Conservation (phyloP, 2,113 vertebrate genomes). For the Rhadina sibilatrix region DNA sequence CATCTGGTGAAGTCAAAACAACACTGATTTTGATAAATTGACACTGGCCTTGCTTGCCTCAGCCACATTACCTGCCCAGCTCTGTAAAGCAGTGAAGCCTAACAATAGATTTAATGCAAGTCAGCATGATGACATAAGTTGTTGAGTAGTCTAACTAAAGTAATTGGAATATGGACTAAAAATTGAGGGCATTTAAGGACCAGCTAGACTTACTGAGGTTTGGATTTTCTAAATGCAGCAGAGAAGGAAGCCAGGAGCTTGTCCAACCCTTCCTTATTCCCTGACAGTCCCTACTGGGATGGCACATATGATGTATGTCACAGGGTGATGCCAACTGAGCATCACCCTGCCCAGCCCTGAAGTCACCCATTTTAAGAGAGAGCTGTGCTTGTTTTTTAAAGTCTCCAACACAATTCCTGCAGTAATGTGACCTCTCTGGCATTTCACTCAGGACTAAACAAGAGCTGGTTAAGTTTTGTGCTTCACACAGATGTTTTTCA, state of each 20-base stretch:
- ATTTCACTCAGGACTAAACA: neutral
- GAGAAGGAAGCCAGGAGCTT: neutral
- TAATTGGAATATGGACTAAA: neutral
- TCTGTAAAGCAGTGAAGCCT: neutral
- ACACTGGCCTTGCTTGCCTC: neutral
- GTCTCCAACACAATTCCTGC: neutral
- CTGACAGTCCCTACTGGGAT: neutral
- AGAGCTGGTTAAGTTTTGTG: neutral
- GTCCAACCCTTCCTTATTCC: neutral
- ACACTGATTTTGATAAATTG: neutral
- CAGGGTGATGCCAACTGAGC: neutral
- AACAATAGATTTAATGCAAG: neutral
- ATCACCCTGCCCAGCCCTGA: neutral
- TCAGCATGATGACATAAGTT: neutral
- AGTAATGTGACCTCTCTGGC: neutral
- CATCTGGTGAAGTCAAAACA: neutral
- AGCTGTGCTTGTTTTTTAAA: neutral
- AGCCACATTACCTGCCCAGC: neutral
- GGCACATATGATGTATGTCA: neutral
- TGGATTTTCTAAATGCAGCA: neutral
- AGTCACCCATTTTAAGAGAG: neutral
- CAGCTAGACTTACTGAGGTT: neutral
- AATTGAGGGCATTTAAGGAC: neutral
- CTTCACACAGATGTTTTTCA: neutral
- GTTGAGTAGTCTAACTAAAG: neutral